These are phyloP conservation scores for Protosalanx chinensis DNA, from an alignment of 2,797 vertebrate genomes.

Conservation along the genomic window DNA sequence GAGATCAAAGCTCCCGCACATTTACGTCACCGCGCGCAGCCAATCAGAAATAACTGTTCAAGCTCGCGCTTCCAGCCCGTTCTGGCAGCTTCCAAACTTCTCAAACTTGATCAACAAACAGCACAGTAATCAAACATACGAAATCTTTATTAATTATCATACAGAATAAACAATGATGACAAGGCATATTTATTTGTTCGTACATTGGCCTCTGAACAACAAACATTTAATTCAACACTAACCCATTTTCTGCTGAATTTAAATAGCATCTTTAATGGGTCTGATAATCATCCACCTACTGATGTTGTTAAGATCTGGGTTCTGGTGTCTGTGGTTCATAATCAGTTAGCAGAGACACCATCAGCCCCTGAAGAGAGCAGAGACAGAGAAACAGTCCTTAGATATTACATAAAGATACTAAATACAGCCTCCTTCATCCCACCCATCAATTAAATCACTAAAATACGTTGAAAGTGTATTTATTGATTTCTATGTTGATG, in stretches of 20 bases:
- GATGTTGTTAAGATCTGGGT: constrained; percentile 79
- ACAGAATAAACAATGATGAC: background rate
- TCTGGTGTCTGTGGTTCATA: constrained; percentile 78
- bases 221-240: background rate
- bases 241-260: no score
- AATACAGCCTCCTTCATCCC: no score
- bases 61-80: background rate
- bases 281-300: background rate
- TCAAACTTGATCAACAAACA: no score
- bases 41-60: constrained; percentile 49
- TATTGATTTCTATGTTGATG: no score
- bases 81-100: background rate
- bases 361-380: constrained; percentile 70
- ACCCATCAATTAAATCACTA: no score
- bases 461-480: no score
- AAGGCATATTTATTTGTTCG: background rate
- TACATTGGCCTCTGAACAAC: background rate
- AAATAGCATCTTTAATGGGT: background rate
- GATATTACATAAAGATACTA: constrained; percentile 18
- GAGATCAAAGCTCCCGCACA: constrained; percentile 71
- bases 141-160: background rate
- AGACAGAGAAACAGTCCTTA: no score
- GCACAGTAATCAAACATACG: no score
- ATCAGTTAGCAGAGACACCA: constrained; percentile 81
- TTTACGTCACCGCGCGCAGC: constrained; percentile 33